phyloP scores from a whole-genome alignment of 2,888 invertebrate genomes.

The Torymus auratus region DNA sequence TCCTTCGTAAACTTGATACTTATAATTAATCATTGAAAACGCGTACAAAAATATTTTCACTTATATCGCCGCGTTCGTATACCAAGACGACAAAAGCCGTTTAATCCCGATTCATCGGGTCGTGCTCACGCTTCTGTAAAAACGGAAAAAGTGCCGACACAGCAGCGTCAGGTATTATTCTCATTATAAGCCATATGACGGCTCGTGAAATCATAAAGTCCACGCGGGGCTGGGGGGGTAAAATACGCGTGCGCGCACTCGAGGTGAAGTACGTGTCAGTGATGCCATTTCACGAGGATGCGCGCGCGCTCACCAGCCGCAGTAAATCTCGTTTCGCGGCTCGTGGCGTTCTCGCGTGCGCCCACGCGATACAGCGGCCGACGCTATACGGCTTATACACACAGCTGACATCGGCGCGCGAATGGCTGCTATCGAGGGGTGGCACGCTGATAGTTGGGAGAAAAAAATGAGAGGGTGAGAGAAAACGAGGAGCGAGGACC shows the following conservation, averaged over 20 bases:
- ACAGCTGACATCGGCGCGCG: constrained; percentile 10
- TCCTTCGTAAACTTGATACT: too few species aligned
- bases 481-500: background rate
- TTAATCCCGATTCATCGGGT: constrained; percentile 5
- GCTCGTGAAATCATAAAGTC: constrained; percentile 56
- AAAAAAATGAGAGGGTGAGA: constrained; percentile 7
- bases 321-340: constrained; percentile 73
- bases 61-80: too few species aligned
- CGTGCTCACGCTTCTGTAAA: background rate
- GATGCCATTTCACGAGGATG: constrained; percentile 67
- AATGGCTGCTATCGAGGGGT: constrained; percentile 11
- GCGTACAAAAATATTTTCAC: too few species aligned
- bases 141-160: background rate
- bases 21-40: too few species aligned
- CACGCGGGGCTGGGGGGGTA: too few species aligned
- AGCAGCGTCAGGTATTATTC: constrained; percentile 8
- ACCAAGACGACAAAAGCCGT: background rate
- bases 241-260: too few species aligned
- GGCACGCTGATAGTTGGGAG: background rate
- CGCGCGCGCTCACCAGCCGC: constrained; percentile 63
- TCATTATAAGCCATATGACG: constrained; percentile 43
- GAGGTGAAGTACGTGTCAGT: constrained; percentile 61
- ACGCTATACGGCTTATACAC: background rate
- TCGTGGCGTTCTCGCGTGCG: constrained; percentile 63
- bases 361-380: constrained; percentile 46